Base-by-base conservation (phyloP, 2,797 vertebrate species). In the Micropoecilia bifurca region DNA sequence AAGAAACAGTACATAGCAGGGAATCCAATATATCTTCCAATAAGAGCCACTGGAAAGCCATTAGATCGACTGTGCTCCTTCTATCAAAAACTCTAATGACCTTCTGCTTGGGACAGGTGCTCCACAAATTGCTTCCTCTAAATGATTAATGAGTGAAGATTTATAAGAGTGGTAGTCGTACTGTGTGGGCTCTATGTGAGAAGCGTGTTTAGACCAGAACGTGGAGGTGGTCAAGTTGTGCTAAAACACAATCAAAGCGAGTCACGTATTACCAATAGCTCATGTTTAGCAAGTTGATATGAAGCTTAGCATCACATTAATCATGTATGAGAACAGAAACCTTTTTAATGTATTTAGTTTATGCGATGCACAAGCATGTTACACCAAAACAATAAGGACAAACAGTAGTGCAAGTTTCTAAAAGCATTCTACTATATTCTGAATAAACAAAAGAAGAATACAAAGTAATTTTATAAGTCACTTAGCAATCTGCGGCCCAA, bases 131-230 rank as follows among this genome's bases (percentile, higher is more conserved):
- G 94, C 93, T 95, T 94, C 88, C 86, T 92, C 88, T 95, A 94
- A 95, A 95, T 95, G 93, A 96, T 96, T 95, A 95, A 96, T 90
- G 93, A 94, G 91, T 74, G 48, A 87, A 92, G 87, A 93, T 93
- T 91, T 92, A 90, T 92, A 89, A 88, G 82, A 84, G 76, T 74
- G 71, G 80, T 28, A 57, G 76, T 85, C 79, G 68, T 84, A 82
- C 79, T 77, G 48, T 76, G 45, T 59, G 78, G 77, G 80, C 74
- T 80, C 1, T 69, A 53, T 80, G 82, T 59, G 50, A 68, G 28
- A 33, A 50, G 39, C 22, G 33, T 61, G 80, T 74, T 46, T 53
- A 66, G 79, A 68, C 69, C 33, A 46, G 73, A 68, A 48, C 43
- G 43, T 33, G 61, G 7, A 22, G 61, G 61, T 36, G 5, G 30